Evolutionary conservation across 2,888 invertebrate genomes (phyloP).

Genomic region (Ophion obscuratus): DNA sequence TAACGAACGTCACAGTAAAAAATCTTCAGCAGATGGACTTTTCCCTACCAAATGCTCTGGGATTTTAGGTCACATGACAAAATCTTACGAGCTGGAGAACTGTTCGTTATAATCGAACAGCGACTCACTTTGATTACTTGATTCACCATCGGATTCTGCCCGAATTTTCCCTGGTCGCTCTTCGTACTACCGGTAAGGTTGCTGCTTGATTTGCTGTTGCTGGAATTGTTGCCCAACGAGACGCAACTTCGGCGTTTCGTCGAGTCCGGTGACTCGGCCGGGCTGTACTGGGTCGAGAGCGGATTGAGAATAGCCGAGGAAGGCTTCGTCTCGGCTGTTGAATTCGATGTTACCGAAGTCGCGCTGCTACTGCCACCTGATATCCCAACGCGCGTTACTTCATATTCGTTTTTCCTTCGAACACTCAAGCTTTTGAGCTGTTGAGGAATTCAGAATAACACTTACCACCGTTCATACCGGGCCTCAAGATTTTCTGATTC

Average conservation of each 20-base stretch:
- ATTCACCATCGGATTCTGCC: conserved; percentile 81
- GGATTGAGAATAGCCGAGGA: conserved; percentile 86
- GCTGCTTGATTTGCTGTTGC: conserved; percentile 92
- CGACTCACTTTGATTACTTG: conserved; percentile 79
- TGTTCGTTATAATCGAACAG: background rate
- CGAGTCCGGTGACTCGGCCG: conserved; percentile 84
- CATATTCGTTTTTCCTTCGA: conserved; percentile 1
- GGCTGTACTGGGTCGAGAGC: conserved; percentile 83
- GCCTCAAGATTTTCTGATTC: conserved; percentile 80
- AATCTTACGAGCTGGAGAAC: background rate
- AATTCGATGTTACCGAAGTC: conserved; percentile 84
- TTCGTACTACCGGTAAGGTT: conserved; percentile 91
- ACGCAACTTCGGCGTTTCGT: conserved; percentile 86
- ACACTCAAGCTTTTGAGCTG: background rate
- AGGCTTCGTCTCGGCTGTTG: conserved; percentile 88
- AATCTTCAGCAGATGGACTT: background rate
- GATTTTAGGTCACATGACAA: too few relatives aligned
- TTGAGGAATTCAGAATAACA: conserved; percentile 7
- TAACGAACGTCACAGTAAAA: background rate
- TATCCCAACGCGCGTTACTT: conserved; percentile 21
- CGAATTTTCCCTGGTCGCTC: conserved; percentile 84
- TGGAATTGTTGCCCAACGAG: conserved; percentile 88
- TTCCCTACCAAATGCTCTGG: too few relatives aligned
- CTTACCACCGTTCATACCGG: conserved; percentile 81
- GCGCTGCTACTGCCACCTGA: conserved; percentile 83